Percentiles rank a stretch among this genome's conserved stretches.
phyloP scores from a whole-genome alignment of 2,113 vertebrate genomes.

The Motacilla tschutschensis region DNA sequence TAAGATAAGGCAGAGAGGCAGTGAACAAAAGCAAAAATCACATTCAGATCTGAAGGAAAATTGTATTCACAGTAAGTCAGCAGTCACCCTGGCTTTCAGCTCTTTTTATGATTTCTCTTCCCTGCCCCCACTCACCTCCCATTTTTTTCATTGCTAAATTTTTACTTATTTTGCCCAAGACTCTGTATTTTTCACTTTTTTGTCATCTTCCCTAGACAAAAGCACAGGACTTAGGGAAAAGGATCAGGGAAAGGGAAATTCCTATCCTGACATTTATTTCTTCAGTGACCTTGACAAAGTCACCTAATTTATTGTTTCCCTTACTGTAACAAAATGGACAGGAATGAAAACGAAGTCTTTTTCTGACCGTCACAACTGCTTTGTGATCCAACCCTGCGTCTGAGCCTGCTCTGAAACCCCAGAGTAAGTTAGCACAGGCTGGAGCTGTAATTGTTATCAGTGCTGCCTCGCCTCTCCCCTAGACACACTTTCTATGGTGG shows the following conservation, averaged over 20 bases:
- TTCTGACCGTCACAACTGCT: background rate
- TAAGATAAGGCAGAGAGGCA: conserved; percentile 30
- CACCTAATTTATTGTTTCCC: conserved; percentile 57
- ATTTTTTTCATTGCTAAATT: conserved; percentile 19
- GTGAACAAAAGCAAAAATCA: conserved; percentile 50
- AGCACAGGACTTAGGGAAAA: conserved; percentile 16
- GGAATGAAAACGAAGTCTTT: conserved; percentile 18
- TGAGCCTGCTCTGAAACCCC: background rate
- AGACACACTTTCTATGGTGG: background rate
- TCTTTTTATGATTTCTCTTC: background rate
- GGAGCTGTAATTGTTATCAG: background rate
- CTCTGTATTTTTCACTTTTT: conserved; percentile 18
- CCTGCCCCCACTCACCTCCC: background rate
- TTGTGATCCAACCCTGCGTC: background rate
- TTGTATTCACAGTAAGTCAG: conserved; percentile 18
- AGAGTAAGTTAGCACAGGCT: background rate
- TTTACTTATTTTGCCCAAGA: conserved; percentile 38
- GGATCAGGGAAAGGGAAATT: conserved; percentile 42
- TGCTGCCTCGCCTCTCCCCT: background rate
- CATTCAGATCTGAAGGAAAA: conserved; percentile 50
- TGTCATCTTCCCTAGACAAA: conserved; percentile 16
- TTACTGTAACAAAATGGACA: conserved; percentile 20
- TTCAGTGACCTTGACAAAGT: conserved; percentile 61
- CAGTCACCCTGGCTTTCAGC: conserved; percentile 45
- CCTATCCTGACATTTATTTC: conserved; percentile 52